Base-by-base conservation (phyloP, 23 tunicate genomes). In the Ciona savignyi region DNA sequence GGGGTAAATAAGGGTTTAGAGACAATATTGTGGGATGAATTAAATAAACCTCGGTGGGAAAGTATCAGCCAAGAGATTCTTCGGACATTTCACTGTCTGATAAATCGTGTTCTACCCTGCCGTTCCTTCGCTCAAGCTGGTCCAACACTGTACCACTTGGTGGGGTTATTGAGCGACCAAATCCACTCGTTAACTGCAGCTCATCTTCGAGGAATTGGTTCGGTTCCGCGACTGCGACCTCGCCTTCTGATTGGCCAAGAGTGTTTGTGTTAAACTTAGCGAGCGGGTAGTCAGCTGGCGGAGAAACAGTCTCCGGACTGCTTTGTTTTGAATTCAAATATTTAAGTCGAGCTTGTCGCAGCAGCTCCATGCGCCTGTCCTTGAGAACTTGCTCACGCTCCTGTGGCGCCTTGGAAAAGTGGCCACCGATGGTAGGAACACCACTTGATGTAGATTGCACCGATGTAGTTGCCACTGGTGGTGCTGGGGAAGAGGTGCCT, bases 381-480 rank as follows among this genome's bases (percentile, higher is more conserved):
- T 74, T 35, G 23, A 88, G 60, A 23, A 88, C 62, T 2, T 26
- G 51, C 63, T 88, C 96, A 1, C 96, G 75, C 48, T 88, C 96
- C 25, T 67, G 68, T 0, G 96, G 96, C 1, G 82, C 77, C 33
- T 88, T 82, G 6, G 96, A 82, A 67, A 88, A 88, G 26, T 66
- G 87, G 4, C 87, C 83, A 34, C 67, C 70, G n/a, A n/a, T n/a
- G n/a, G n/a, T n/a, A n/a, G n/a, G n/a, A 28, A 42, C 56, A 9
- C 9, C 56, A 6, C 11, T 42, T 6, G 15, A 15, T 15, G 56
- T 6, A 15, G 56, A 42, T 42, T 42, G 56, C 11, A 15, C 11
- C 9, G 56, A 9, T 6, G 56, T 9, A 6, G 56, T 6, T 42
- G 56, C 56, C 9, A 15, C 9, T 6, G 56, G 9, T 9, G 56